Evolutionary conservation across 2,888 invertebrate species (phyloP).

Genomic region (Trichogramma evanescens): DNA sequence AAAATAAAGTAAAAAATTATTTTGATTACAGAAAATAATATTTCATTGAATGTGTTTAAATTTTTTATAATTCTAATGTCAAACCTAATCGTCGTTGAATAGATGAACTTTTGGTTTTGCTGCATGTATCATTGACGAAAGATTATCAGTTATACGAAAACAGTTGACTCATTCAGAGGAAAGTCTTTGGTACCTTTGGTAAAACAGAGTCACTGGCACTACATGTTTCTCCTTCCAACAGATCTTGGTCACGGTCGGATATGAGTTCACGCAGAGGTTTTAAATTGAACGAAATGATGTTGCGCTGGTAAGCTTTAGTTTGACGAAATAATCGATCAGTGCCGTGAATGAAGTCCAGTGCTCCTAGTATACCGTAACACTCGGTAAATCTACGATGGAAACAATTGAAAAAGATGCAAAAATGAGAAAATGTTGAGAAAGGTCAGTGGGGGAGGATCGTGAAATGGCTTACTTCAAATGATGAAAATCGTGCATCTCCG

Average conservation of each 20-base stretch:
- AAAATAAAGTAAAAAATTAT: not conserved
- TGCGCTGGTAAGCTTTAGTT: conserved; percentile 64
- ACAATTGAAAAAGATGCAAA: not conserved
- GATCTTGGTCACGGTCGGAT: conserved; percentile 49
- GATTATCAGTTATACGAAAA: no score
- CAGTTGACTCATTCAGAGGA: no score
- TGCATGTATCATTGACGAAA: no score
- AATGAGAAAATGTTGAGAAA: not conserved
- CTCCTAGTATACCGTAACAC: conserved; percentile 75
- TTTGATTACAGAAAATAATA: not conserved
- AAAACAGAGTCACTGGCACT: no score
- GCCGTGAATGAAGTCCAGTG: conserved; percentile 75
- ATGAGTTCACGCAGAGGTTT: conserved; percentile 62
- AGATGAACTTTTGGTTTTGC: no score
- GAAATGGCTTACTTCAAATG: conserved; percentile 63
- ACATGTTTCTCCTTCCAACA: not conserved
- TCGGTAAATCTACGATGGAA: conserved; percentile 64
- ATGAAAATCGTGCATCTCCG: conserved; percentile 82
- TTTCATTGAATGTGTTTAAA: not conserved
- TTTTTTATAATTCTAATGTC: no score
- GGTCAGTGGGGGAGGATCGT: not conserved
- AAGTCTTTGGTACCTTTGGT: no score
- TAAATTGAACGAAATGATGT: conserved; percentile 65
- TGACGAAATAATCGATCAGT: conserved; percentile 71
- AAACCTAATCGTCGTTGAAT: no score